Evolutionary conservation across 2,113 vertebrate genomes (phyloP).

Genomic region (Verasper variegatus): DNA sequence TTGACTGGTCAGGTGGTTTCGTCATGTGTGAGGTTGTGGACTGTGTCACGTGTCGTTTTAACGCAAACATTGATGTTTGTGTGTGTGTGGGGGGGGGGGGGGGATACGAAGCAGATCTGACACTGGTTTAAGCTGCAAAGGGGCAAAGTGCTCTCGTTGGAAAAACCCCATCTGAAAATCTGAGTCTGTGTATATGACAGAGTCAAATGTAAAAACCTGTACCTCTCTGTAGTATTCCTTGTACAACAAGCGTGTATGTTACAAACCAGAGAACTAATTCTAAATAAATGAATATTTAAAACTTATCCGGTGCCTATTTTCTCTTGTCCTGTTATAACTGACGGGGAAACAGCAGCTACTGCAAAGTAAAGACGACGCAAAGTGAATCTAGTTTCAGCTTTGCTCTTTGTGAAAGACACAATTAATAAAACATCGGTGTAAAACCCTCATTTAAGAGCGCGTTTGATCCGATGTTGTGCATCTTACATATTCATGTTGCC

Average conservation of each 20-base stretch:
- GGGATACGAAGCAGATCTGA: conserved; percentile 14
- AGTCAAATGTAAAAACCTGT: conserved; percentile 65
- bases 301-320: background rate
- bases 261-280: conserved; percentile 72
- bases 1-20: conserved; percentile 50
- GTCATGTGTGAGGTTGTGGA: conserved; percentile 45
- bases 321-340: background rate
- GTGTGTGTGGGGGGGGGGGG: background rate
- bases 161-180: conserved; percentile 38
- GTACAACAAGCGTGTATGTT: conserved; percentile 69
- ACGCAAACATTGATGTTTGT: conserved; percentile 20
- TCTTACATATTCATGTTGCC: background rate
- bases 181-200: conserved; percentile 40
- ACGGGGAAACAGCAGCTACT: background rate
- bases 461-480: background rate
- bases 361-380: background rate
- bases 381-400: background rate
- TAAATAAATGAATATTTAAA: conserved; percentile 69
- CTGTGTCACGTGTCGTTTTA: conserved; percentile 48
- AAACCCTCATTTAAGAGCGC: background rate
- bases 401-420: background rate
- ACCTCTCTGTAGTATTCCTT: conserved; percentile 71
- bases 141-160: conserved; percentile 19
- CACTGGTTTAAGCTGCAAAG: conserved; percentile 13
- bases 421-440: background rate